Percentiles rank a stretch among this genome's conserved stretches.
Conservation (phyloP, 2,113 vertebrate genomes). For the Cyrtonyx montezumae region DNA sequence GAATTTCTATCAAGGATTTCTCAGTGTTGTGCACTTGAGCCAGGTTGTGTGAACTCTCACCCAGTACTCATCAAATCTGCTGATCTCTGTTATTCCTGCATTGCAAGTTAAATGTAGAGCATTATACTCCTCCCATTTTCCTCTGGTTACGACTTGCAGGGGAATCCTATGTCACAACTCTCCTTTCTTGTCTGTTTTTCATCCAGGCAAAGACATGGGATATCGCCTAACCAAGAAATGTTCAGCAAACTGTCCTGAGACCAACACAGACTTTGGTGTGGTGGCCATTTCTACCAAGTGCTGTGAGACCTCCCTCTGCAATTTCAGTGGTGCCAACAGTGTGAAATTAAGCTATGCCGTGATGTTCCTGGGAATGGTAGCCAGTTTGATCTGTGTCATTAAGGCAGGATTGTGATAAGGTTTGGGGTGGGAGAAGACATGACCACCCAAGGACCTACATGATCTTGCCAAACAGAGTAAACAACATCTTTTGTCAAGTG, state of each 20-base stretch:
- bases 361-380: not conserved
- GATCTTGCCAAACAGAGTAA: not conserved
- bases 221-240: conserved; percentile 66
- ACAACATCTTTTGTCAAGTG: not conserved
- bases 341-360: not conserved
- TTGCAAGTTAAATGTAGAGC: not conserved
- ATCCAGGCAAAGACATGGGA: not conserved
- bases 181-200: not conserved
- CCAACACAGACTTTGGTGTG: not conserved
- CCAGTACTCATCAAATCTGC: not conserved
- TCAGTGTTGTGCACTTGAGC: not conserved
- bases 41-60: not conserved
- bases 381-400: not conserved
- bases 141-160: not conserved
- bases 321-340: conserved; percentile 62
- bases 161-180: not conserved
- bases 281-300: conserved; percentile 42
- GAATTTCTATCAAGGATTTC: not conserved
- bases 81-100: not conserved
- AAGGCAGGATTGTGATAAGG: conserved; percentile 40
- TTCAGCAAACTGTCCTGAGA: conserved; percentile 1
- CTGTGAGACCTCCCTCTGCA: conserved; percentile 45
- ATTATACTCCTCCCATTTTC: not conserved
- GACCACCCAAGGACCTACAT: not conserved
- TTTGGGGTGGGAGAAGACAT: not conserved